A percentile compares a stretch with the other conserved stretches of the same genome.
These are phyloP conservation scores for Brenthis hecate DNA, from an alignment of 2,888 invertebrate species.

Conservation along the genomic window DNA sequence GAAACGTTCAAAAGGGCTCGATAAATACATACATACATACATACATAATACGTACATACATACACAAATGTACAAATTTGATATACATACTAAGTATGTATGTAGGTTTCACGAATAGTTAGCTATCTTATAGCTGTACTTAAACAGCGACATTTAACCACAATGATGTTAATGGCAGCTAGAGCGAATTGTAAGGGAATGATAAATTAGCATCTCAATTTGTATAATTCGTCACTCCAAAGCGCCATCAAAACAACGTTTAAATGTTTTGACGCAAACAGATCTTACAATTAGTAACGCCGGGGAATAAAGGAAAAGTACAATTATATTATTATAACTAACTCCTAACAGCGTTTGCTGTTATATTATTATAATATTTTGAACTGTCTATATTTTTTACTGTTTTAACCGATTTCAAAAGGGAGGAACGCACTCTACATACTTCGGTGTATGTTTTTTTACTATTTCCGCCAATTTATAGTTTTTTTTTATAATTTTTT, in stretches of 20 bases:
- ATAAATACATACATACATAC: not conserved
- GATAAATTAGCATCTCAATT: constrained; percentile 33
- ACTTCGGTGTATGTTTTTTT: too few species aligned
- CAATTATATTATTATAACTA: constrained; percentile 3
- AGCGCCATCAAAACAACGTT: constrained; percentile 11
- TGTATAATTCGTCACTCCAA: constrained; percentile 31
- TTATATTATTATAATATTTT: too few species aligned
- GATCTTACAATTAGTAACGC: constrained; percentile 5
- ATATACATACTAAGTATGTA: too few species aligned
- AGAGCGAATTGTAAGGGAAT: constrained; percentile 19
- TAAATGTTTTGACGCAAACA: constrained; percentile 12
- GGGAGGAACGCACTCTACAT: too few species aligned
- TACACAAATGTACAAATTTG: too few species aligned
- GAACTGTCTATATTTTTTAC: too few species aligned
- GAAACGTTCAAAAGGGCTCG: not conserved
- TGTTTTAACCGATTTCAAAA: too few species aligned
- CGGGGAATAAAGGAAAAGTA: not conserved
- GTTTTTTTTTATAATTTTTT: too few species aligned
- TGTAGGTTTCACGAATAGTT: too few species aligned
- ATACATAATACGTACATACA: too few species aligned
- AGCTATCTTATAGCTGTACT: not conserved
- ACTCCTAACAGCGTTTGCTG: too few species aligned
- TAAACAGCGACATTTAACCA: not conserved
- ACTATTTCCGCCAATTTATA: too few species aligned
- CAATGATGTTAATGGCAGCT: constrained; percentile 3